These are phyloP conservation scores for Cynoglossus semilaevis DNA, from an alignment of 2,113 vertebrate genomes.

Conservation along the genomic window DNA sequence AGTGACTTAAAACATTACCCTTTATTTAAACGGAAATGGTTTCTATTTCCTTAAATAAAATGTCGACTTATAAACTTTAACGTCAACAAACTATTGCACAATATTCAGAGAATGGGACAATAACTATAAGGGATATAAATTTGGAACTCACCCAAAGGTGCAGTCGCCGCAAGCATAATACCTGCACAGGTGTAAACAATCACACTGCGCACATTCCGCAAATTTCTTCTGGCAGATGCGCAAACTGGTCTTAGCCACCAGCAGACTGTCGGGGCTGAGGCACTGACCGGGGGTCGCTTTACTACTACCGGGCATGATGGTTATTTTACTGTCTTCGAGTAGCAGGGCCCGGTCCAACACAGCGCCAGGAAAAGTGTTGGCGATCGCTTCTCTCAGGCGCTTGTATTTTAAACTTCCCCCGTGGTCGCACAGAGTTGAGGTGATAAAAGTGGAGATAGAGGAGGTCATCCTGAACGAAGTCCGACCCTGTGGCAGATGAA, in stretches of 20 bases:
- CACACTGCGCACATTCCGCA: slow-evolving; percentile 55
- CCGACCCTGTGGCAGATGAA: too few relatives aligned
- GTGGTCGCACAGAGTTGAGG: slow-evolving; percentile 57
- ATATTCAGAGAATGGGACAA: too few relatives aligned
- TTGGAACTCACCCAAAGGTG: slow-evolving; percentile 61
- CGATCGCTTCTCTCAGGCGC: slow-evolving; percentile 36
- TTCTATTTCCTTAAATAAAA: too few relatives aligned
- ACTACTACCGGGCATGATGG: slow-evolving; percentile 16
- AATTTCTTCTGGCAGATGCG: slow-evolving; percentile 59
- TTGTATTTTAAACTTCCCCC: slow-evolving; percentile 57
- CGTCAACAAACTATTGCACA: too few relatives aligned
- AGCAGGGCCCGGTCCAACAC: slow-evolving; percentile 15
- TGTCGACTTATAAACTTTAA: too few relatives aligned
- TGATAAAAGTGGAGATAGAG: slow-evolving; percentile 24
- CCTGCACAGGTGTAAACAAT: slow-evolving; percentile 68
- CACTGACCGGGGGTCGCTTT: not conserved
- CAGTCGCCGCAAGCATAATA: slow-evolving; percentile 69
- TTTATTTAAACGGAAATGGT: too few relatives aligned
- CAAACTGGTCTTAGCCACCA: slow-evolving; percentile 66
- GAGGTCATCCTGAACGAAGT: slow-evolving; percentile 36
- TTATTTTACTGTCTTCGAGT: slow-evolving; percentile 48
- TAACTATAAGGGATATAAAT: too few relatives aligned
- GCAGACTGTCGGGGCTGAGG: slow-evolving; percentile 45
- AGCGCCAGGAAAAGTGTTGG: slow-evolving; percentile 3
- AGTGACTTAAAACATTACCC: too few relatives aligned